A percentile compares a stretch with the other conserved stretches of the same genome.
These are phyloP conservation scores for Machaerirhynchus nigripectus DNA, from an alignment of 2,113 vertebrate species.

Conservation along the genomic window DNA sequence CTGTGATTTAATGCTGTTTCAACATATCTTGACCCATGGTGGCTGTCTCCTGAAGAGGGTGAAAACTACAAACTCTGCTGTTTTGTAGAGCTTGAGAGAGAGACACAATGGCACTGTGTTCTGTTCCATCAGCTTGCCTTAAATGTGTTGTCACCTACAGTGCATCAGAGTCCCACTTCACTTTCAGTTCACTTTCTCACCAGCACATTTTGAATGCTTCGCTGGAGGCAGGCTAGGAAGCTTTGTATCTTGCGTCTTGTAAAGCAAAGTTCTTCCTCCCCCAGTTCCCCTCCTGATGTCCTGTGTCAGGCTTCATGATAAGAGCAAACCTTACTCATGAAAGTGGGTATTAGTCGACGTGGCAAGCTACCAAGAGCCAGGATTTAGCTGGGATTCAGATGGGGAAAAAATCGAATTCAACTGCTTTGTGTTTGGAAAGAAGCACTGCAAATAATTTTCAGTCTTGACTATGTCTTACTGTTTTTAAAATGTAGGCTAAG, in stretches of 20 bases:
- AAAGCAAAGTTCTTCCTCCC: not conserved
- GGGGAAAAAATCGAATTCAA: not conserved
- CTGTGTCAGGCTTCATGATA: not conserved
- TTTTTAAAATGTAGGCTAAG: not conserved
- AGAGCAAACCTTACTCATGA: not conserved
- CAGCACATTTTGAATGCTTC: not conserved
- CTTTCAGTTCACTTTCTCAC: not conserved
- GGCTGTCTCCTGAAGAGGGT: not conserved
- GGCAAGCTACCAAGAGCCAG: not conserved
- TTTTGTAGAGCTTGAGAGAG: not conserved
- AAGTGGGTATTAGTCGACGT: not conserved
- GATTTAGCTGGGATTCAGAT: not conserved
- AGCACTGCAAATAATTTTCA: not conserved
- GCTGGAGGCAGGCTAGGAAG: not conserved
- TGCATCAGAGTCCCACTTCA: not conserved
- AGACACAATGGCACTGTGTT: not conserved
- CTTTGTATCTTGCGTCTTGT: not conserved
- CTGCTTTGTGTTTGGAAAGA: not conserved
- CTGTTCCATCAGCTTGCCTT: not conserved
- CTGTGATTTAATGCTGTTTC: conserved; percentile 4
- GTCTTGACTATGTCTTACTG: not conserved
- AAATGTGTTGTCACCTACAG: not conserved
- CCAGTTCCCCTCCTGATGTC: not conserved
- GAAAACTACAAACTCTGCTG: not conserved
- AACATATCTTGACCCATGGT: not conserved